Base-by-base conservation (phyloP, 1,140 invertebrate genomes). In the Drosophila albomicans region DNA sequence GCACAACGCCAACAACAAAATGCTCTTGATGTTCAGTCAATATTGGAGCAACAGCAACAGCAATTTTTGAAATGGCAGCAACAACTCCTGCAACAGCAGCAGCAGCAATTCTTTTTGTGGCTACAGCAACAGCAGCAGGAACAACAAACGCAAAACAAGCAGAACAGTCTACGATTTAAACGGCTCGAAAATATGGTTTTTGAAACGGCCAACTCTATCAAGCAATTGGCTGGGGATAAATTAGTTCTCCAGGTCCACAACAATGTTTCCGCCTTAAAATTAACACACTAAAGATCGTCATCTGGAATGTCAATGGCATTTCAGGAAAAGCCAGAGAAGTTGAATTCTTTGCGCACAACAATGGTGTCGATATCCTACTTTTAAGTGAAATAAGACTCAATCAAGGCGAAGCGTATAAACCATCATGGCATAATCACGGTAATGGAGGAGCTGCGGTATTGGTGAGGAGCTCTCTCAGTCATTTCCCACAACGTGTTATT, bases 301-400 rank as follows among this genome's bases (percentile, higher is more conserved):
- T 68, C 56, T 61, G 46, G 46, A 68, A 68, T 68, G 56, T 61
- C 28, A 46, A 67, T 58, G 65, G 54, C 30, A 67, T 67, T 58
- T 49, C 43, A 16, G 65, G 54, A 10, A 67, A 67, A 67, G 65
- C 64, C 52, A 56, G 25, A 66, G 51, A 58, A 51, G 56, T 57
- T 68, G n/a, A 43, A n/a, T n/a, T 38, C 35, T 2, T 38, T 8
- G 35, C 35, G 35, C 35, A n/a, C 38, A 41, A 41, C 38, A 41
- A 41, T 8, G 2, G 38, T 5, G 2, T 41, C 3, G 38, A 41
- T 8, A 41, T 41, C 10, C 38, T n/a, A 8, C 38, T 41, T 8
- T 11, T 41, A 41, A 41, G 8, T 11, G 38, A 41, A 8, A 41
- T 41, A 3, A 41, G 38, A 1, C 8, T 41, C 38, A 38, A 38